A percentile compares a stretch with the other conserved stretches of the same genome.
Evolutionary conservation across 2,113 vertebrate species (phyloP).

Genomic region (Lampris megalopsis): DNA sequence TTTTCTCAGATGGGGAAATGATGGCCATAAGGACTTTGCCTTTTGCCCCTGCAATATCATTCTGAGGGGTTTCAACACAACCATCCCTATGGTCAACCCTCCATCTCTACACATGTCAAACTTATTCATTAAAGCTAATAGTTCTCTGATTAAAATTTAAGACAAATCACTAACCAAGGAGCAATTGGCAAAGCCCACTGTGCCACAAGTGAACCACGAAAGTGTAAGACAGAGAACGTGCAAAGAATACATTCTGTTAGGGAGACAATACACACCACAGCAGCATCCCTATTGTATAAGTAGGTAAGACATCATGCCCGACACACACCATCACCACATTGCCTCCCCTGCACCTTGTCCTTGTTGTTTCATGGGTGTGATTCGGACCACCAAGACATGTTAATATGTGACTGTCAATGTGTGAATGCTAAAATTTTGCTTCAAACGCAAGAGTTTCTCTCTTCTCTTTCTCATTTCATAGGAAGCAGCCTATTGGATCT

Average conservation of each 20-base stretch:
- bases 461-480: constrained; percentile 34
- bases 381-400: constrained; percentile 36
- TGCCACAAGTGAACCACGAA: neutral
- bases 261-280: neutral
- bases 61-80: neutral
- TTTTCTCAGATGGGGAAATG: neutral
- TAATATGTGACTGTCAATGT: neutral
- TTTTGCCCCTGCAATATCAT: neutral
- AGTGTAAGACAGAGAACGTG: neutral
- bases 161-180: neutral
- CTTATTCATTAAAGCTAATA: neutral
- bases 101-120: neutral
- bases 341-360: neutral
- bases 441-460: constrained; percentile 8
- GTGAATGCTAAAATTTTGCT: constrained; percentile 33
- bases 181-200: neutral
- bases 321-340: neutral
- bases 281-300: neutral
- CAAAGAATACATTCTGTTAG: neutral
- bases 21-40: neutral
- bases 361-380: neutral
- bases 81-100: neutral
- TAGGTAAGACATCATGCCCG: neutral
- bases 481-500: constrained; percentile 49
- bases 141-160: too few relatives aligned